A percentile compares a stretch with the other conserved stretches of the same genome.
Evolutionary conservation across 2,888 invertebrate genomes (phyloP).

Genomic region (Agrotis segetum): DNA sequence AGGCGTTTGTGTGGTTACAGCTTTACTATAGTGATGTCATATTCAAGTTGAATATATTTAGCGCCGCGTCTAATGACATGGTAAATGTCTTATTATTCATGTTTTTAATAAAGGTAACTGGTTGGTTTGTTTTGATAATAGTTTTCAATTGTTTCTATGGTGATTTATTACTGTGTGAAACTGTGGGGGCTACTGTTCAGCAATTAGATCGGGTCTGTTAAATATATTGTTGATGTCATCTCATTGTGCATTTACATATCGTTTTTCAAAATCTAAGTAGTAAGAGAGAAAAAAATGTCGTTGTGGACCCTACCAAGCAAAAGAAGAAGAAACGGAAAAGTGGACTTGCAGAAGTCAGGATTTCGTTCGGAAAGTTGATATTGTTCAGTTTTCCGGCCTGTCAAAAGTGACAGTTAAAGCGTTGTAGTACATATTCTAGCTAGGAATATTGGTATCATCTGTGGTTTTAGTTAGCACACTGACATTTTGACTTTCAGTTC

Average conservation of each 20-base stretch:
- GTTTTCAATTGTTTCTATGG: slow-evolving; percentile 17
- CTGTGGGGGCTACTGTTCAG: no score
- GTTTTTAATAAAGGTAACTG: slow-evolving; percentile 16
- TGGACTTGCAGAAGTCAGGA: not conserved
- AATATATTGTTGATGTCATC: no score
- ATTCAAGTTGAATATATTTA: slow-evolving; percentile 17
- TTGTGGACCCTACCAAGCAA: not conserved
- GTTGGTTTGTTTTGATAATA: not conserved
- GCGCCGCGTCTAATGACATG: slow-evolving; percentile 35
- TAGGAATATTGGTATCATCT: not conserved
- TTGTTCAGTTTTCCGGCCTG: not conserved
- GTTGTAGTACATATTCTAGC: not conserved
- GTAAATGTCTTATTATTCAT: slow-evolving; percentile 17
- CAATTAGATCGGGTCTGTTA: no score
- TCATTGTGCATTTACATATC: no score
- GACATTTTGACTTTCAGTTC: not conserved
- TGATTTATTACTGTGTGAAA: no score
- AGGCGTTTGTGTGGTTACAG: not conserved
- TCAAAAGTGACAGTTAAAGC: not conserved
- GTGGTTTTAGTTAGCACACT: not conserved
- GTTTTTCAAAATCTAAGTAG: no score
- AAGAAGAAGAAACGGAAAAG: not conserved
- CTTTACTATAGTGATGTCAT: slow-evolving; percentile 45
- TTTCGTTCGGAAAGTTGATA: no score
- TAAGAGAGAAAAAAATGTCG: no score